Percentiles rank a stretch among this genome's conserved stretches.
Conservation (phyloP, 35 echinoderm and acorn worm genomes). For the Diadema setosum region DNA sequence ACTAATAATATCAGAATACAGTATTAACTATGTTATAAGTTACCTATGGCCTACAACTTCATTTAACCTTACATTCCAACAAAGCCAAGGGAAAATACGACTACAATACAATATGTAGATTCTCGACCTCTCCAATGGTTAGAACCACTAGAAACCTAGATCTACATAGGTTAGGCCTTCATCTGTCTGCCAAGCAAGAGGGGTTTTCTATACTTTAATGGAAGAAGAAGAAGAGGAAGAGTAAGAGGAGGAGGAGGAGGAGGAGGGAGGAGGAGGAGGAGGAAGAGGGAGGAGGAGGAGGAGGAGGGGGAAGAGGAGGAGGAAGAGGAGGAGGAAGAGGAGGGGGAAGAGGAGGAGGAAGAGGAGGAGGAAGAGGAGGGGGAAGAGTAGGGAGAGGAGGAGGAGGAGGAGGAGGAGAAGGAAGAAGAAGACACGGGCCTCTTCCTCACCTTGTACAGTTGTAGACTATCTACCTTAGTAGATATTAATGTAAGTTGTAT, state of each 20-base stretch:
- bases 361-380: neutral
- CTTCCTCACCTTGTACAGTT: neutral
- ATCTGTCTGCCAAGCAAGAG: too few species aligned
- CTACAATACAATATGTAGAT: too few species aligned
- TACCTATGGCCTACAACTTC: too few species aligned
- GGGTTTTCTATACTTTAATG: too few species aligned
- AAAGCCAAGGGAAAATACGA: too few species aligned
- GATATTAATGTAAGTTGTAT: neutral
- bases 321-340: neutral
- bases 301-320: neutral
- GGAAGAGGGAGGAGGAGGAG: neutral
- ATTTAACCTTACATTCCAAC: too few species aligned
- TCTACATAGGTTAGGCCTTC: too few species aligned
- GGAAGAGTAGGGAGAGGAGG: neutral
- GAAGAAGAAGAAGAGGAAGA: too few species aligned
- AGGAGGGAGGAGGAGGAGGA: neutral
- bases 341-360: neutral
- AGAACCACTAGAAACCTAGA: too few species aligned
- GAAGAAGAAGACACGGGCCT: neutral
- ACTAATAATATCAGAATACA: too few species aligned
- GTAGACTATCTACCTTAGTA: neutral
- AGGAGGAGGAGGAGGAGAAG: neutral
- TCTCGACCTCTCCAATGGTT: too few species aligned
- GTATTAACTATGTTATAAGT: too few species aligned
- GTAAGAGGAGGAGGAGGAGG: neutral